A percentile compares a stretch with the other conserved stretches of the same genome.
Conservation (phyloP, 1,140 invertebrate genomes). For the Drosophila nannoptera region DNA sequence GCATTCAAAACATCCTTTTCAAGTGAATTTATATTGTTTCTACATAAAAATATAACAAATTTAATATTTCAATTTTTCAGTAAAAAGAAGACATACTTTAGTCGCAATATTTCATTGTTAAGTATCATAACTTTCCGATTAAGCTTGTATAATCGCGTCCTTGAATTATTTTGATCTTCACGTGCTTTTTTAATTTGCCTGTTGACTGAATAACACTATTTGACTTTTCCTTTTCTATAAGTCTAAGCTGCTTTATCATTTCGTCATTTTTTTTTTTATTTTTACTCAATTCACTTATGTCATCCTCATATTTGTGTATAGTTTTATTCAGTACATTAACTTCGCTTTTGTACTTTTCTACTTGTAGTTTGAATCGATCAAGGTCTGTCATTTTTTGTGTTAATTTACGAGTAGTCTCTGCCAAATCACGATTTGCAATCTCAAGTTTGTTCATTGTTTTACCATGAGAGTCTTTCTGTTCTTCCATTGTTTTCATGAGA, state of each 20-base stretch:
- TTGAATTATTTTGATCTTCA: conserved; percentile 44
- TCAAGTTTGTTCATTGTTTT: conserved; percentile 48
- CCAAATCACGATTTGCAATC: conserved; percentile 33
- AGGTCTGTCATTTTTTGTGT: conserved; percentile 43
- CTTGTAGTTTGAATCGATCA: conserved; percentile 45
- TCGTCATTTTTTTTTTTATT: conserved; percentile 55
- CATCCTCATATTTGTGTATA: conserved; percentile 53
- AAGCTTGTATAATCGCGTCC: conserved; percentile 34
- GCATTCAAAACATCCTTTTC: conserved; percentile 63
- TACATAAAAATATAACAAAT: conserved; percentile 8
- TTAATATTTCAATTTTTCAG: neutral
- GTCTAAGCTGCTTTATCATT: conserved; percentile 39
- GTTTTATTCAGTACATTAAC: conserved; percentile 36
- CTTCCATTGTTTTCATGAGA: conserved; percentile 50
- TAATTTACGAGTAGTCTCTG: conserved; percentile 39
- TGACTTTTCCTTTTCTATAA: conserved; percentile 51
- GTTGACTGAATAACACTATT: conserved; percentile 35
- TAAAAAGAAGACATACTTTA: conserved; percentile 33
- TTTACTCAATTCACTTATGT: conserved; percentile 40
- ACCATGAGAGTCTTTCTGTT: conserved; percentile 59
- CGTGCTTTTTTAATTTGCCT: conserved; percentile 34
- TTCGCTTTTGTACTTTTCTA: conserved; percentile 59
- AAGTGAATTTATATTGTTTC: conserved; percentile 53
- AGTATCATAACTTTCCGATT: conserved; percentile 44
- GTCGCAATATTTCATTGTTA: conserved; percentile 46